Evolutionary conservation across 1,140 invertebrate genomes (phyloP), one percentile per base, ranked within the genome.

Genomic region (Leptopilina boulardi): DNA sequence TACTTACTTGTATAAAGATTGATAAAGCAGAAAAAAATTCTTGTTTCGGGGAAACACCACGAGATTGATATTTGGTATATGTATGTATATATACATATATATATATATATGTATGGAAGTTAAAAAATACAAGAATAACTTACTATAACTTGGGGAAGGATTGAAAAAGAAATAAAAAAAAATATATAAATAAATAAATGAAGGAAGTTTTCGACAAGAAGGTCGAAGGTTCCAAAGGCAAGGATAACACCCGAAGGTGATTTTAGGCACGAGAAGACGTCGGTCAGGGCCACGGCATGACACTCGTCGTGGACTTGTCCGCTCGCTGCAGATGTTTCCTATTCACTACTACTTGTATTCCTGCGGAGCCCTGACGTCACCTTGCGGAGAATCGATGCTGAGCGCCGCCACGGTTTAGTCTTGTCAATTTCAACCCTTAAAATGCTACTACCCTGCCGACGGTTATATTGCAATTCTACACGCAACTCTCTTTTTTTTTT

Each of bases 271-370:
- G 59, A 75, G 70, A 44, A 78, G 77, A 74, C 81, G 80, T 74
- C 79, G 80, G 84, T 87, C 83, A 87, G 82, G 84, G 77, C 80
- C 79, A 84, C 82, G 79, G 71, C 85, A 87, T 87, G 81, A 81
- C 81, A 82, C 77, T 79, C 72, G 9, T 47, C 18, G 74, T 76
- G 76, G 54, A 70, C 73, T 80, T 73, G 71, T 30, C 74, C 71
- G 78, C 54, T 41, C 83, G 77, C 73, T 81, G 79, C 81, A 83
- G 84, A 77, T 81, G 66, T 66, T 56, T 23, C 59, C 42, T 78
- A 77, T 78, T 84, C 76, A 82, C 77, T 84, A 82, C 77, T 84
- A 75, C 77, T 51, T 47, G 77, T 81, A 78, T 81, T 82, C 79
- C 77, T 76, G 81, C 80, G 75, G 78, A 76, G 73, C 75, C 76